Conservation (phyloP, 1,140 invertebrate species). For the Ips typographus region DNA sequence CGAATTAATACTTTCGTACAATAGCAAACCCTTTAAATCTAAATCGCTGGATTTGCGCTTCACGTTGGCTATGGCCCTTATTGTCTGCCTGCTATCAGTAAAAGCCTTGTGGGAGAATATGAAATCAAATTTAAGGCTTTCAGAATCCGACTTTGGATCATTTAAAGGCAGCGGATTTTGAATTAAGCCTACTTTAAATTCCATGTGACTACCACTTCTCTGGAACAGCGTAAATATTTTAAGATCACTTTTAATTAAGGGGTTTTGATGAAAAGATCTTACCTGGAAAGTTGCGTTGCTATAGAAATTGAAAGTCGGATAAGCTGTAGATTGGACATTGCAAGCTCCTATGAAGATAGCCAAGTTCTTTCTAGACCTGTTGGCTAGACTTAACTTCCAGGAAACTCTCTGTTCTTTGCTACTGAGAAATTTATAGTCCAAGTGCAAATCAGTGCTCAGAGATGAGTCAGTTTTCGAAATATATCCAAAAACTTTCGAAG, state of each 20-base stretch:
- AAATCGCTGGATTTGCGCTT: constrained; percentile 51
- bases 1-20: constrained; percentile 51
- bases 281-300: constrained; percentile 66
- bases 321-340: constrained; percentile 69
- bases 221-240: constrained; percentile 43
- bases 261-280: constrained; percentile 38
- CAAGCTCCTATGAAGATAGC: constrained; percentile 59
- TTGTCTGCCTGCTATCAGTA: constrained; percentile 48
- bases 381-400: constrained; percentile 64
- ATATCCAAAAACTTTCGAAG: constrained; percentile 67
- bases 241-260: constrained; percentile 14
- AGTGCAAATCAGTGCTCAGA: constrained; percentile 59
- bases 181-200: constrained; percentile 54
- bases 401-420: constrained; percentile 67
- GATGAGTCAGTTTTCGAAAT: constrained; percentile 60
- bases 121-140: constrained; percentile 59
- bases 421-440: constrained; percentile 69
- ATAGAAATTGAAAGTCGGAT: constrained; percentile 73
- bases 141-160: constrained; percentile 53
- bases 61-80: constrained; percentile 50
- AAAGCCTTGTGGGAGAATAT: constrained; percentile 56
- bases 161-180: constrained; percentile 39
- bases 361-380: constrained; percentile 64
- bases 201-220: constrained; percentile 58
- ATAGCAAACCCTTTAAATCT: constrained; percentile 52